Base-by-base conservation (phyloP, 2,113 vertebrate genomes). In the Dendrocopos noguchii region DNA sequence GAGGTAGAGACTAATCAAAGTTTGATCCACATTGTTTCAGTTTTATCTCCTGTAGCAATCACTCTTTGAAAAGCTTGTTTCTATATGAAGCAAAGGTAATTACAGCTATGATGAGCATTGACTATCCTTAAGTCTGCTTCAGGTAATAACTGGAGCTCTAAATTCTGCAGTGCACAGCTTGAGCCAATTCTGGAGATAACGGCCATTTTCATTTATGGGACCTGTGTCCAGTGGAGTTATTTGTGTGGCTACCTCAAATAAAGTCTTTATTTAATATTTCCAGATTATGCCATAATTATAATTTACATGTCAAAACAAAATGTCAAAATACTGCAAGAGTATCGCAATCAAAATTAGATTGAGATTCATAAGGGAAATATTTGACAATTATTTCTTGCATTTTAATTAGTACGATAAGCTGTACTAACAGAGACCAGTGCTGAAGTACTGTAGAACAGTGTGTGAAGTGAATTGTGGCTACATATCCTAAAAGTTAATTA, bases 271-370 rank as follows among this genome's bases (percentile, higher is more conserved):
- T 1, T 0, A 29, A 22, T 28, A 6, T 77, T 84, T 77, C 34
- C 34, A 74, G 22, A 75, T 73, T 31, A 72, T 7, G 67, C 3
- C 0, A 0, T 22, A 70, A 67, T 81, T 91, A 81, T 4, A 68
- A 73, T 66, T 66, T 36, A 44, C 24, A 44, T 80, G 82, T 66
- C 31, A 76, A 84, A n/a, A 66, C 66, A 89, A 85, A 90, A 82
- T 39, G 19, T 57, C 22, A 73, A 91, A 87, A 67, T 55, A 53
- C 6, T 29, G 9, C 3, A 36, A 46, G 9, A 60, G 4, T 60
- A 72, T 12, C 52, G 28, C 21, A 81, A 65, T 72, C n/a, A 87
- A 68, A 84, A 67, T 75, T 19, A 75, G 47, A 72, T 1, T 65
- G 46, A 72, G 33, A 90, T 10, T 33, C 39, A 65, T 65, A 64